Conservation (phyloP, 2,113 vertebrate species). For the Mola mola region DNA sequence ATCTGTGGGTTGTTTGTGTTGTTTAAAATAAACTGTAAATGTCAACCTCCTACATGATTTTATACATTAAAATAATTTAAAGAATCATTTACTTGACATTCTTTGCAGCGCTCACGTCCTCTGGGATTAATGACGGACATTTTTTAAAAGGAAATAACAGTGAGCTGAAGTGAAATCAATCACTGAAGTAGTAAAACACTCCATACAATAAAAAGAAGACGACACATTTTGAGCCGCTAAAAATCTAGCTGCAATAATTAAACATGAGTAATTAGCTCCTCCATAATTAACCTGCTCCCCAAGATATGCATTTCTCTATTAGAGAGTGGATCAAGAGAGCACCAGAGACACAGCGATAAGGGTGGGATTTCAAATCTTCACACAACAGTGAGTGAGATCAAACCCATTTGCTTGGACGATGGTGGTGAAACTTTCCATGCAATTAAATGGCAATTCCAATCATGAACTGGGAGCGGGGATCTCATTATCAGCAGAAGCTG, state of each 20-base stretch:
- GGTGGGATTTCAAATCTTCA: constrained; percentile 37
- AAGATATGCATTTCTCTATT: constrained; percentile 42
- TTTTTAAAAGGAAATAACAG: constrained; percentile 26
- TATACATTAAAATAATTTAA: background rate
- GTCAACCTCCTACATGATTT: background rate
- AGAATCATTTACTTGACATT: constrained; percentile 4
- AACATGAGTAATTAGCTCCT: constrained; percentile 65
- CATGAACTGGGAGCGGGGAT: constrained; percentile 43
- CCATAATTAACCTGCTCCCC: constrained; percentile 65
- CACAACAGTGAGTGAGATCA: constrained; percentile 46
- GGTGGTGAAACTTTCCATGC: constrained; percentile 59
- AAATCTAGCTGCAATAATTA: constrained; percentile 65
- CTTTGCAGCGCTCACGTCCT: background rate
- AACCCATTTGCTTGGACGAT: constrained; percentile 41
- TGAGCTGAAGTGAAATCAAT: constrained; percentile 35
- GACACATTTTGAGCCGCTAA: constrained; percentile 51
- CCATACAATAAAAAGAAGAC: constrained; percentile 36
- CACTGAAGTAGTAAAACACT: constrained; percentile 19
- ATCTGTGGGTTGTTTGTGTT: background rate
- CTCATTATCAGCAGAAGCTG: constrained; percentile 55
- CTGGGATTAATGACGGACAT: background rate
- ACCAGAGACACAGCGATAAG: constrained; percentile 39
- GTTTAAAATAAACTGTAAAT: constrained; percentile 4
- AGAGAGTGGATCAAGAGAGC: constrained; percentile 48
- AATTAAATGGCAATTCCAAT: constrained; percentile 61